Conservation (phyloP, 1,140 invertebrate species). For the Rhizoglyphus robini region DNA sequence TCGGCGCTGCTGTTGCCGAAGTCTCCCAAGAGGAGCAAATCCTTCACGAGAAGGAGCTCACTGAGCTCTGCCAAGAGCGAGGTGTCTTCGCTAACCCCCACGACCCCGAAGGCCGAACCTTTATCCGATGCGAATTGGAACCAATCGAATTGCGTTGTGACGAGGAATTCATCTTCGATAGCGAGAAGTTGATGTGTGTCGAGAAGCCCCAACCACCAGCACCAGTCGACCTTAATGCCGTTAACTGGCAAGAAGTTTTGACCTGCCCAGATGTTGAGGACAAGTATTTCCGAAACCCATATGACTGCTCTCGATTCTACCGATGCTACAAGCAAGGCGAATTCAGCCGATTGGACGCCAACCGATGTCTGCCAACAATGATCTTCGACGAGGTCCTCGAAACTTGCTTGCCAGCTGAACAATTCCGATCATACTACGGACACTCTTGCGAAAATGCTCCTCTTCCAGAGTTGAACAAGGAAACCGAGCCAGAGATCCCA, state of each 20-base stretch:
- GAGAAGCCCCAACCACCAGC: background rate
- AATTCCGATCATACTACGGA: background rate
- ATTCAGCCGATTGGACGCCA: no score
- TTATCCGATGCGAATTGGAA: background rate
- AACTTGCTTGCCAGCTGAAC: background rate
- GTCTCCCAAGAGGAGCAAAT: background rate
- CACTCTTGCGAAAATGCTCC: background rate
- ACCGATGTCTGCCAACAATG: no score
- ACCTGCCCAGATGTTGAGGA: no score
- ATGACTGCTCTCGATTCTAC: background rate
- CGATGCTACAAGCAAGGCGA: background rate
- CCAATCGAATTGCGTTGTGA: background rate
- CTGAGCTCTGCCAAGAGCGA: background rate
- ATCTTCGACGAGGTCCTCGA: no score
- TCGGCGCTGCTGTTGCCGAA: background rate
- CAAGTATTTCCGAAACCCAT: background rate
- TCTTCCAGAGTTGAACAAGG: no score
- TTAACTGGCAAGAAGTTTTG: background rate
- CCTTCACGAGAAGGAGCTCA: background rate
- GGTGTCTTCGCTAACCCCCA: slow-evolving; percentile 2
- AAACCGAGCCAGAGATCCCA: no score
- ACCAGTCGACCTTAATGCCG: background rate
- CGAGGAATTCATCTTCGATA: background rate
- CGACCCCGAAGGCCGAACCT: slow-evolving; percentile 1
- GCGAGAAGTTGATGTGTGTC: background rate